phyloP scores from a whole-genome alignment of 1,140 invertebrate species.

The Drosophila repletoides region DNA sequence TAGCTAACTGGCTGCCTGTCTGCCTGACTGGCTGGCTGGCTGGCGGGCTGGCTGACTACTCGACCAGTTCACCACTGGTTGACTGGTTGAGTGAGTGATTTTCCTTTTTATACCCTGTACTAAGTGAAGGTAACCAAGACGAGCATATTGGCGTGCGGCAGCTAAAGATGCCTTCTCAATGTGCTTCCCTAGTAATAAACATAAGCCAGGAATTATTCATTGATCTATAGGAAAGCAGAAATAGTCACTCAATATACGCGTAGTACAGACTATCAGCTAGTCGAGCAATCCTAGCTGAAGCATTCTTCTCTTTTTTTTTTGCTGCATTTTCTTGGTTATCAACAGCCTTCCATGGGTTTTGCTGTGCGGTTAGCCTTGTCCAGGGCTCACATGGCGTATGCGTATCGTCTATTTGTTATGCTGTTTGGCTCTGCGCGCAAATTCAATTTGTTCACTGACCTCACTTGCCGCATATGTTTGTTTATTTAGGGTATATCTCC shows the following conservation, averaged over 20 bases:
- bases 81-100: slow-evolving; percentile 34
- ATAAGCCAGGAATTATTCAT: too few species aligned
- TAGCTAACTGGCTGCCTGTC: slow-evolving; percentile 14
- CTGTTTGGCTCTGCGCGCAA: slow-evolving; percentile 62
- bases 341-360: slow-evolving; percentile 56
- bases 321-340: slow-evolving; percentile 62
- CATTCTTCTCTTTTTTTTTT: slow-evolving; percentile 2
- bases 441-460: slow-evolving; percentile 66
- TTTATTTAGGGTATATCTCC: slow-evolving; percentile 43
- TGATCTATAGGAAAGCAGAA: too few species aligned
- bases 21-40: slow-evolving; percentile 7
- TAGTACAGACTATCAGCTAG: too few species aligned
- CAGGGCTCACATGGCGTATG: slow-evolving; percentile 51
- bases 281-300: too few species aligned
- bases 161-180: too few species aligned
- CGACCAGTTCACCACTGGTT: too few species aligned
- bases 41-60: not conserved
- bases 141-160: too few species aligned
- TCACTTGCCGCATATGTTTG: slow-evolving; percentile 58
- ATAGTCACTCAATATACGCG: too few species aligned
- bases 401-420: slow-evolving; percentile 75
- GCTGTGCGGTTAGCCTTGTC: slow-evolving; percentile 31
- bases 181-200: too few species aligned
- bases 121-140: too few species aligned
- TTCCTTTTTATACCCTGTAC: too few species aligned